Evolutionary conservation across 2,888 invertebrate species (phyloP).

Genomic region (Megalurothrips usitatus): DNA sequence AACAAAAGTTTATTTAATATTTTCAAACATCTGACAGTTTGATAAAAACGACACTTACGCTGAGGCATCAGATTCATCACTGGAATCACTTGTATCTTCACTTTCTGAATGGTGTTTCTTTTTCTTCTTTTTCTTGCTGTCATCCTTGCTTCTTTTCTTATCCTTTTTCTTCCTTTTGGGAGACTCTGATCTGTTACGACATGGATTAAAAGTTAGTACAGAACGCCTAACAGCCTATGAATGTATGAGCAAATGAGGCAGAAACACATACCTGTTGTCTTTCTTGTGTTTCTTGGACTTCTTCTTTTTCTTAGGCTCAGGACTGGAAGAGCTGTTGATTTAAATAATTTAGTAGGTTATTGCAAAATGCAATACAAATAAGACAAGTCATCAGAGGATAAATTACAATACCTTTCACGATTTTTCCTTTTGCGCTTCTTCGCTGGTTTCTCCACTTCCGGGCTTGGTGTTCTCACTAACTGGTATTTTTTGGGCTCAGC

Average conservation of each 20-base stretch:
- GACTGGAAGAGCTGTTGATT: slow-evolving; percentile 32
- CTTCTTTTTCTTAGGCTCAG: slow-evolving; percentile 37
- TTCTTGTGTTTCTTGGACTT: slow-evolving; percentile 38
- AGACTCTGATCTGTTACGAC: slow-evolving; percentile 45
- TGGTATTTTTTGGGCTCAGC: slow-evolving; percentile 56
- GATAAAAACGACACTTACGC: slow-evolving; percentile 40
- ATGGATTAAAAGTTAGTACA: neutral
- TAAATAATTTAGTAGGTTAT: neutral
- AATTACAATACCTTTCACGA: slow-evolving; percentile 38
- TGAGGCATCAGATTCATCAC: slow-evolving; percentile 44
- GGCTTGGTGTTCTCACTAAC: slow-evolving; percentile 70
- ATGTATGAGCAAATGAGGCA: neutral
- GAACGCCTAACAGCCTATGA: neutral
- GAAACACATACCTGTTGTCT: neutral
- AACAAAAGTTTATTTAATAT: slow-evolving; percentile 29
- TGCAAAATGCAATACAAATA: neutral
- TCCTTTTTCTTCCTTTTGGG: slow-evolving; percentile 46
- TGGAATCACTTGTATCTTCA: slow-evolving; percentile 43
- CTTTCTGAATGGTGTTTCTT: slow-evolving; percentile 41
- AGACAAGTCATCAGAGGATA: neutral
- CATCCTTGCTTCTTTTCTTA: slow-evolving; percentile 47
- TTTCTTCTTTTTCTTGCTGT: slow-evolving; percentile 46
- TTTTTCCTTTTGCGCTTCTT: slow-evolving; percentile 46
- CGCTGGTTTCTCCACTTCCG: slow-evolving; percentile 49
- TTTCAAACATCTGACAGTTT: slow-evolving; percentile 1